These are phyloP conservation scores for Petrophora chlorosata DNA, from an alignment of 2,888 invertebrate genomes.

Conservation along the genomic window DNA sequence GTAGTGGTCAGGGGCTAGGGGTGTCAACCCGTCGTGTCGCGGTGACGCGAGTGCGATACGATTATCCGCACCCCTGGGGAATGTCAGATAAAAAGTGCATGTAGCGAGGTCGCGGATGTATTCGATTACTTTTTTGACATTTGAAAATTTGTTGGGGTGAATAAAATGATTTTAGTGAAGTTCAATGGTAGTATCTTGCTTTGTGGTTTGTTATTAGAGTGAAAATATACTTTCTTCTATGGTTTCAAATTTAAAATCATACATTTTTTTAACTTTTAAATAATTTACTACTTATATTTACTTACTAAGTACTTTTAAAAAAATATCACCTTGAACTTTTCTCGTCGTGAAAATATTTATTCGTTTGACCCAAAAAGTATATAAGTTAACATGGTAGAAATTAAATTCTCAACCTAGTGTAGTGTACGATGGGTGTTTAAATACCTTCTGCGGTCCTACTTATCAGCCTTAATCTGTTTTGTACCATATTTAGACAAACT, in stretches of 20 bases:
- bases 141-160: slow-evolving; percentile 36
- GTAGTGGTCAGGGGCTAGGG: slow-evolving; percentile 65
- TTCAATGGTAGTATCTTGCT: background rate
- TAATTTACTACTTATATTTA: too few relatives aligned
- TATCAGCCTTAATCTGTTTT: too few relatives aligned
- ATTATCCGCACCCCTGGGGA: slow-evolving; percentile 67
- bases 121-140: slow-evolving; percentile 46
- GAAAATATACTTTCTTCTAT: background rate
- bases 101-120: slow-evolving; percentile 47
- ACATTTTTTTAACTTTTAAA: too few relatives aligned
- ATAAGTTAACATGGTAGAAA: too few relatives aligned
- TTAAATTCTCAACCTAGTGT: too few relatives aligned
- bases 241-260: too few relatives aligned
- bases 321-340: too few relatives aligned
- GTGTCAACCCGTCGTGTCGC: slow-evolving; percentile 60
- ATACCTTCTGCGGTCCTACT: too few relatives aligned
- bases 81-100: slow-evolving; percentile 54
- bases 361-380: too few relatives aligned
- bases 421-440: too few relatives aligned
- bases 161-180: slow-evolving; percentile 23
- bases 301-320: background rate
- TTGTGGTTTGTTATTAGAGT: background rate
- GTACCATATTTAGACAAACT: too few relatives aligned
- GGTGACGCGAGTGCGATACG: slow-evolving; percentile 75
- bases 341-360: too few relatives aligned